These are phyloP conservation scores for Pemphigus obesinymphae DNA, from an alignment of 1,140 invertebrate species.

Conservation along the genomic window DNA sequence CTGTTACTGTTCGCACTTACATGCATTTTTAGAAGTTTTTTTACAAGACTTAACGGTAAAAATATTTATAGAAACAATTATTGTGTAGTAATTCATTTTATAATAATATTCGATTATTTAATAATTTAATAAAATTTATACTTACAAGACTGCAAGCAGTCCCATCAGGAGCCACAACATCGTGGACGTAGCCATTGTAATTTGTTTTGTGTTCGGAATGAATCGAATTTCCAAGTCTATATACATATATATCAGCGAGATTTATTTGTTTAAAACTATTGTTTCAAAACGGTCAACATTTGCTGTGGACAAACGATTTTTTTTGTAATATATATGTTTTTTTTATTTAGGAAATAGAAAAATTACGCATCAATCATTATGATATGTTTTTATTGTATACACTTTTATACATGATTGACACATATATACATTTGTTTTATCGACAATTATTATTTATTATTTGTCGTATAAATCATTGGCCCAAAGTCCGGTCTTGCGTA, in stretches of 20 bases:
- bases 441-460: not conserved
- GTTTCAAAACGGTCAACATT: conserved; percentile 27
- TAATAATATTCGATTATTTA: no score
- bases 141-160: conserved; percentile 32
- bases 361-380: conserved; percentile 9
- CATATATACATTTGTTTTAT: not conserved
- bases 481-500: no score
- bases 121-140: not conserved
- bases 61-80: no score
- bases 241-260: not conserved
- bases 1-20: no score
- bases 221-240: not conserved
- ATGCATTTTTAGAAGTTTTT: no score
- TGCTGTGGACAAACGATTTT: not conserved
- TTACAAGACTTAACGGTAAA: no score
- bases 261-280: conserved; percentile 1
- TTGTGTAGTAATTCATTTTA: no score
- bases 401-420: not conserved
- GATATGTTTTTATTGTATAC: not conserved
- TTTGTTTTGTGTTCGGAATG: not conserved
- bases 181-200: not conserved
- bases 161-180: conserved; percentile 16
- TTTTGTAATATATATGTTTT: not conserved
- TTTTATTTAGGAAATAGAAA: not conserved
- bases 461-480: conserved; percentile 6